These are phyloP conservation scores for Drosophila lutescens DNA, from an alignment of 2,888 invertebrate genomes.

Conservation along the genomic window DNA sequence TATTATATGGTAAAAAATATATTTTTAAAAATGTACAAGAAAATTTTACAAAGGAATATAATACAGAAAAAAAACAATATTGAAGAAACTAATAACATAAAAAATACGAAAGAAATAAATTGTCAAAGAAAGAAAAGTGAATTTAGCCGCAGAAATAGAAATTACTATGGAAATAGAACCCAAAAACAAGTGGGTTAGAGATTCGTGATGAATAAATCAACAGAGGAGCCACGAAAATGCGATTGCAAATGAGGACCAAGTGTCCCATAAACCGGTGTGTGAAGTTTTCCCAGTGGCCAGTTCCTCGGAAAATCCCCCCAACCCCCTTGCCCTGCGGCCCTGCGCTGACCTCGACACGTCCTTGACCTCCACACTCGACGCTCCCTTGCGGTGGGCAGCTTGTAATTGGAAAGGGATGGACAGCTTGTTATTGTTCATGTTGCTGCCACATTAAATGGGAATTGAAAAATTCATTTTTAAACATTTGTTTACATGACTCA, in stretches of 20 bases:
- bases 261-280: slow-evolving; percentile 26
- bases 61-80: not conserved
- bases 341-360: slow-evolving; percentile 32
- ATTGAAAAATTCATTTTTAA: slow-evolving; percentile 73
- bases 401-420: slow-evolving; percentile 10
- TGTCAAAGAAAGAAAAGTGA: not conserved
- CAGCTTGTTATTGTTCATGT: slow-evolving; percentile 32
- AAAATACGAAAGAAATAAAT: not conserved
- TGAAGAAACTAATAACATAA: not conserved
- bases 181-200: not conserved
- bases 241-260: slow-evolving; percentile 27
- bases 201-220: slow-evolving; percentile 29
- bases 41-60: not conserved
- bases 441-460: slow-evolving; percentile 48
- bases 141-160: not conserved
- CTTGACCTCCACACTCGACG: slow-evolving; percentile 29
- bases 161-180: not conserved
- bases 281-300: slow-evolving; percentile 26
- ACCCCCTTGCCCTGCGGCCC: not conserved
- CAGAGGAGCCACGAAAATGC: slow-evolving; percentile 14
- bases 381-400: slow-evolving; percentile 15
- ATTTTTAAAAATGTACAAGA: too few species aligned
- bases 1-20: too few species aligned
- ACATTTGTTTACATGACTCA: slow-evolving; percentile 62
- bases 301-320: not conserved